phyloP scores from a whole-genome alignment of 2,797 vertebrate genomes.

The Molossus molossus region DNA sequence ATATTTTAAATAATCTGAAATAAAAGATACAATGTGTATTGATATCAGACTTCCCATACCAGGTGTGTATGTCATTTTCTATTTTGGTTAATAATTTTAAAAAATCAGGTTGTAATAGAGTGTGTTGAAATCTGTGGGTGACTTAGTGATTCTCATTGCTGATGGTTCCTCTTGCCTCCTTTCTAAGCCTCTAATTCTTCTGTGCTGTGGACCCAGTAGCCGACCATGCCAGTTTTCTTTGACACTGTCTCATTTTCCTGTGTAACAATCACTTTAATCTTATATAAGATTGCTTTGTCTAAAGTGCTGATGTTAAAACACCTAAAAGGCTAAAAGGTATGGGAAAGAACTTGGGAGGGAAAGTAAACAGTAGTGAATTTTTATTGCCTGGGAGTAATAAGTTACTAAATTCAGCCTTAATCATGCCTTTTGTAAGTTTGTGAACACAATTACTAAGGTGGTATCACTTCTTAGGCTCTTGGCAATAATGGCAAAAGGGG shows the following conservation, averaged over 20 bases:
- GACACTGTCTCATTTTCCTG: background rate
- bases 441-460: background rate
- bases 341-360: background rate
- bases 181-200: background rate
- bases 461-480: background rate
- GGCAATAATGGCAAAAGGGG: background rate
- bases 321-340: background rate
- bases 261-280: background rate
- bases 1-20: slow-evolving; percentile 17
- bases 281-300: background rate
- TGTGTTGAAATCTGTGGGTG: background rate
- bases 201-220: background rate
- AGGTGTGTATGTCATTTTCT: background rate
- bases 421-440: background rate
- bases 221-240: background rate
- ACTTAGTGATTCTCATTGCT: background rate
- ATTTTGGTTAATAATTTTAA: background rate
- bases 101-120: background rate
- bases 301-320: background rate
- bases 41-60: background rate
- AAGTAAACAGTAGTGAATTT: background rate
- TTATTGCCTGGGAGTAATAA: background rate
- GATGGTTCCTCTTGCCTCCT: background rate
- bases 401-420: background rate
- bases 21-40: background rate